Percentiles rank a stretch among this genome's conserved stretches.
Conservation (phyloP, 2,797 vertebrate species). For the Etheostoma nigrum region DNA sequence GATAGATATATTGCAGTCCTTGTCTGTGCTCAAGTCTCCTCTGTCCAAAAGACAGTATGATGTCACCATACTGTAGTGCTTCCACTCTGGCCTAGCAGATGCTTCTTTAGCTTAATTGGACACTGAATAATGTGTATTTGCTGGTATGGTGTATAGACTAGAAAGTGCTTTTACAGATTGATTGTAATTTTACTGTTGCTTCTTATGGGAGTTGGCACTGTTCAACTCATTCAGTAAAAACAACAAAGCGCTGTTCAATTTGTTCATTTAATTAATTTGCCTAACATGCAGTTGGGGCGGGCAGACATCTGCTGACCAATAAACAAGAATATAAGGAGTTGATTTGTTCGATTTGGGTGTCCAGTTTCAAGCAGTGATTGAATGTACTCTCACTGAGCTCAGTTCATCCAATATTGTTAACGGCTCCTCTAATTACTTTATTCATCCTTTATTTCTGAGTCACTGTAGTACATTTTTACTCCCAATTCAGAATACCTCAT, state of each 20-base stretch:
- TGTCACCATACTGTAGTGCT: conserved; percentile 28
- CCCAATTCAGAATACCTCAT: conserved; percentile 54
- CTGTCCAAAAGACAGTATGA: conserved; percentile 53
- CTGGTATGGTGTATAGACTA: conserved; percentile 42
- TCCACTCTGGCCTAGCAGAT: conserved; percentile 53
- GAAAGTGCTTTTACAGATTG: conserved; percentile 58
- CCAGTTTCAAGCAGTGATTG: conserved; percentile 69
- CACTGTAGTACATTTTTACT: conserved; percentile 36
- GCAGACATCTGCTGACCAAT: conserved; percentile 68
- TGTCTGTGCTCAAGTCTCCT: conserved; percentile 47
- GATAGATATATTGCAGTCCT: conserved; percentile 46
- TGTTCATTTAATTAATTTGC: conserved; percentile 68
- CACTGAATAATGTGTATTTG: conserved; percentile 59
- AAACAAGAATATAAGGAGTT: conserved; percentile 63
- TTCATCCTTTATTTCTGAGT: conserved; percentile 62
- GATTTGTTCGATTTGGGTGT: conserved; percentile 65
- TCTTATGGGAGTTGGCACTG: conserved; percentile 54
- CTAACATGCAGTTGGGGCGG: conserved; percentile 45
- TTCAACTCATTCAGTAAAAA: conserved; percentile 44
- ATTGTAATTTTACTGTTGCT: conserved; percentile 56
- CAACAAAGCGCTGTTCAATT: conserved; percentile 56
- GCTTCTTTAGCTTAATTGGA: conserved; percentile 60
- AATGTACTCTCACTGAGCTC: conserved; percentile 56
- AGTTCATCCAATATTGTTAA: conserved; percentile 62
- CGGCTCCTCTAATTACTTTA: conserved; percentile 67